Evolutionary conservation across 2,797 vertebrate species (phyloP).

Genomic region (Eutrigla gurnardus): DNA sequence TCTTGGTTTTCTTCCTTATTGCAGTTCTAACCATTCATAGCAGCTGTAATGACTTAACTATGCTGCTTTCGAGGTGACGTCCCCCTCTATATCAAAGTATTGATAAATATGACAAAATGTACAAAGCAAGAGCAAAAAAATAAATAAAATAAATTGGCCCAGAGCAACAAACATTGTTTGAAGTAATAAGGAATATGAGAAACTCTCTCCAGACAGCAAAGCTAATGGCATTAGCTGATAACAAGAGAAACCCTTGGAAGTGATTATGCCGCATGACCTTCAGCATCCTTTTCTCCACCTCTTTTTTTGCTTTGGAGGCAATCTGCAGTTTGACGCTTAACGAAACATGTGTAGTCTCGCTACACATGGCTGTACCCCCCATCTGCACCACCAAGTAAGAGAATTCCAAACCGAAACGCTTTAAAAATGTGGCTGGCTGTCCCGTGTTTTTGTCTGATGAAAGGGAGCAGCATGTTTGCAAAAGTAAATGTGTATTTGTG

Average conservation of each 20-base stretch:
- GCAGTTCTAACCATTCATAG: neutral
- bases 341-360: neutral
- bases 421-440: neutral
- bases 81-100: neutral
- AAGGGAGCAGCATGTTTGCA: neutral
- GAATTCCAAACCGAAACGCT: neutral
- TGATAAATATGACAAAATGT: slow-evolving; percentile 4
- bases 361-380: neutral
- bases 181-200: slow-evolving; percentile 1
- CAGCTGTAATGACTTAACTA: neutral
- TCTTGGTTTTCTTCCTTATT: neutral
- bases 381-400: neutral
- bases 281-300: neutral
- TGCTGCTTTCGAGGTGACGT: neutral
- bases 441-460: neutral
- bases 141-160: neutral
- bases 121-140: neutral
- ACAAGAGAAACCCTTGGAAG: neutral
- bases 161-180: neutral
- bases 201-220: neutral
- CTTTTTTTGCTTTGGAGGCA: neutral
- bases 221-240: slow-evolving; percentile 18
- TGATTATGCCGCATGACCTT: slow-evolving; percentile 4
- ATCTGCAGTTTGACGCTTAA: neutral
- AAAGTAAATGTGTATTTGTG: neutral